Conservation (phyloP, 1,140 invertebrate species). For the Procambarus clarkii region DNA sequence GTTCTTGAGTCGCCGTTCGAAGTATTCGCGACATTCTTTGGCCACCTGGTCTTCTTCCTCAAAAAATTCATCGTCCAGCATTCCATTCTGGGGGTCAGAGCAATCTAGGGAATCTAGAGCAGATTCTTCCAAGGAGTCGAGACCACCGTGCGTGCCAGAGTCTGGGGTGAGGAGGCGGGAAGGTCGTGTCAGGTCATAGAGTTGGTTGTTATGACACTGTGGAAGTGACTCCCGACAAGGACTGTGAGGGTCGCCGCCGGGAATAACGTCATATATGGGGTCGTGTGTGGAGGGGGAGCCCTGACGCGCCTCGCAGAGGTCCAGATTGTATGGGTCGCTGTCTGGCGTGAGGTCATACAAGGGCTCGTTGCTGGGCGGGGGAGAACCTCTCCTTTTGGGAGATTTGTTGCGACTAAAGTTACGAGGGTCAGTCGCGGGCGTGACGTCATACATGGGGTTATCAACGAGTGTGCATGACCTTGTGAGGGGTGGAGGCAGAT, state of each 20-base stretch:
- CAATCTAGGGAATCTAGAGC: constrained; percentile 41
- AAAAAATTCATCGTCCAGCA: background rate
- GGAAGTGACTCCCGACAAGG: background rate
- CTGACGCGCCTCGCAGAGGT: background rate
- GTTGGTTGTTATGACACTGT: background rate
- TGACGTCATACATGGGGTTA: constrained; percentile 63
- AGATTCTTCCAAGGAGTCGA: constrained; percentile 36
- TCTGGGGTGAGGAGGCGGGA: constrained; percentile 32
- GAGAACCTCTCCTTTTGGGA: background rate
- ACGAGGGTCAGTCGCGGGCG: background rate
- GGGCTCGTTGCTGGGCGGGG: background rate
- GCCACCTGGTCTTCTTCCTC: constrained; percentile 50
- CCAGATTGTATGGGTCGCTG: constrained; percentile 3
- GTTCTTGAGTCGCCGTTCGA: constrained; percentile 55
- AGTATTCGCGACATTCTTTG: constrained; percentile 50
- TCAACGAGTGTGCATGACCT: constrained; percentile 40
- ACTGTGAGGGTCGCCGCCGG: constrained; percentile 6
- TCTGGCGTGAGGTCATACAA: constrained; percentile 29
- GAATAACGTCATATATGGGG: constrained; percentile 54
- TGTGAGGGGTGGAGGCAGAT: background rate
- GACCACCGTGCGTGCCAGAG: constrained; percentile 45
- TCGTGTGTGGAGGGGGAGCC: background rate
- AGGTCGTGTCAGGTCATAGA: constrained; percentile 27
- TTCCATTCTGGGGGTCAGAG: background rate
- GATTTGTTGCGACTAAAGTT: background rate